Evolutionary conservation across 2,797 vertebrate species (phyloP).

Genomic region (Neopelma chrysocephalum): DNA sequence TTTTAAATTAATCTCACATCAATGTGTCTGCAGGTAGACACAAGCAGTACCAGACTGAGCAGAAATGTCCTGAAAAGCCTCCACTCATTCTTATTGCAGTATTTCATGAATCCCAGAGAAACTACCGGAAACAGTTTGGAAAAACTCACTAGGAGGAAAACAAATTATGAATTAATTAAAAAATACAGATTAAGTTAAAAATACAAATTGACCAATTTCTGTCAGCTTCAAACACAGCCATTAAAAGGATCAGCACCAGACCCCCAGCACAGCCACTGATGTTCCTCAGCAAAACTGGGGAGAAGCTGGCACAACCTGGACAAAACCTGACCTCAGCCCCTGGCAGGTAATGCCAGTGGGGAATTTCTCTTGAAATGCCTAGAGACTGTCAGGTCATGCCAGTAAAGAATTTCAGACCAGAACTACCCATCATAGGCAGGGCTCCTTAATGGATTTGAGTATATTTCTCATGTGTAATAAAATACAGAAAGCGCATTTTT

Average conservation of each 20-base stretch:
- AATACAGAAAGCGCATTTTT: neutral
- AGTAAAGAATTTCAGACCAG: neutral
- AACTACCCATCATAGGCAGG: neutral
- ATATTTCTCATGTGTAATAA: neutral
- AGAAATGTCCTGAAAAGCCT: neutral
- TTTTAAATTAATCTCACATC: neutral
- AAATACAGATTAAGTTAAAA: neutral
- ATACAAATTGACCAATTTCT: neutral
- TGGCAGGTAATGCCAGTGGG: neutral
- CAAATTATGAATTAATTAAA: neutral
- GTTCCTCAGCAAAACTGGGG: rapidly evolving
- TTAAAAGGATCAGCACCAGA: neutral
- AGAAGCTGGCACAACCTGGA: neutral
- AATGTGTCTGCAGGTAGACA: neutral
- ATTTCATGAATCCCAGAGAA: neutral
- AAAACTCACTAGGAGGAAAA: neutral
- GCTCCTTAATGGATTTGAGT: neutral
- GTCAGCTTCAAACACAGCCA: neutral
- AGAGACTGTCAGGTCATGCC: neutral
- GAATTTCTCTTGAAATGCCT: neutral
- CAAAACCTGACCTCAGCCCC: neutral
- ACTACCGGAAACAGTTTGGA: neutral
- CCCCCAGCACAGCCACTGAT: neutral
- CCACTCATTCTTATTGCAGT: neutral
- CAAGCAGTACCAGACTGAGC: neutral